Base-by-base conservation (phyloP, 2,797 vertebrate genomes). In the Artibeus jamaicensis region DNA sequence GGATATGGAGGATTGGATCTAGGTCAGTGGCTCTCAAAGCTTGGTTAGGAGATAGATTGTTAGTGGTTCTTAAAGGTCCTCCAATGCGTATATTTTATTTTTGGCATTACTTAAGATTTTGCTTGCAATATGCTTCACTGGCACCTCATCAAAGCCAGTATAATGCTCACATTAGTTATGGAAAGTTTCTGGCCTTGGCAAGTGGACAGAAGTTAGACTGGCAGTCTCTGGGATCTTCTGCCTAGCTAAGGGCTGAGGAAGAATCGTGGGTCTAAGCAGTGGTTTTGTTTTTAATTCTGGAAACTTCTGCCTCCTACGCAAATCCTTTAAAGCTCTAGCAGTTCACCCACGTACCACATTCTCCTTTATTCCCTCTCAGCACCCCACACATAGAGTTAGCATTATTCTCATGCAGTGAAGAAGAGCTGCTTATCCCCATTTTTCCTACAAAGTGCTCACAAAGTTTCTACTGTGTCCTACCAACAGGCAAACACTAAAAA, bases 201-300 rank as follows among this genome's bases (percentile, higher is more conserved):
- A 81, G 22, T 2, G 18, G 42, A 76, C 39, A 82, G 55, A 18
- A 3, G 34, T 26, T 21, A 67, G 79, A 48, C 8, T 22, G 46
- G 68, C 32, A 4, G 65, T n/a, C 89, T 76, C 76, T 62, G 90
- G 59, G 70, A n/a, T 81, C 62, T 86, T 70, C 22, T 55, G 90
- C 37, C 79, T 32, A 29, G 59, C 53, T 88, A 19, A 71, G 14
- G 67, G 21, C 16, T 39, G 6, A 77, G 74, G 71, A 62, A 53
- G 34, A 89, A 76, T 67, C 77, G 42, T 0, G 0, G 46, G 77
- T 78, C 81, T 83, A 53, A 44, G 85, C n/a, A 34, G 77, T 14
- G 44, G 67, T 46, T 76, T 88, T 70, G 67, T 73, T 77, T 87
- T 78, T 89, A 86, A 62, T 74, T 91, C 84, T 83, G 32, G 88